phyloP scores from a whole-genome alignment of 2,888 invertebrate species.

The Nomada goodeniana region DNA sequence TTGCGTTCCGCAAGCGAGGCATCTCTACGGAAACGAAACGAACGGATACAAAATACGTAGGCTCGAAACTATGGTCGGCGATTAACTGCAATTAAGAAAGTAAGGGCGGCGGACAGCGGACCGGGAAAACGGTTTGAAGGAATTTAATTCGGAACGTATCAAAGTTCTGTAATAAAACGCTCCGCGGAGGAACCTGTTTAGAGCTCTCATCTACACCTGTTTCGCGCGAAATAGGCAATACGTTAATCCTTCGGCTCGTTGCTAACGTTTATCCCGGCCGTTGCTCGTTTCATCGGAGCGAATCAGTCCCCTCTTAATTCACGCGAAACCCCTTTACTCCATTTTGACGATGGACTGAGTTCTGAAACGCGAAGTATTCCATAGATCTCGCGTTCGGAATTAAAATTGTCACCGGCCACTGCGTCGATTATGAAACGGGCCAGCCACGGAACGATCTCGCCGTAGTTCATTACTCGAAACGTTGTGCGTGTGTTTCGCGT shows the following conservation, averaged over 20 bases:
- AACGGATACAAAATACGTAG: constrained; percentile 17
- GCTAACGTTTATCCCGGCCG: not conserved
- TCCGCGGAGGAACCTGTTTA: constrained; percentile 39
- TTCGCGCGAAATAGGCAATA: constrained; percentile 40
- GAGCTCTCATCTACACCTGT: constrained; percentile 59
- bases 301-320: not conserved
- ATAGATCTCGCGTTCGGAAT: not conserved
- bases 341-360: not conserved
- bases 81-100: constrained; percentile 67
- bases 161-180: constrained; percentile 69
- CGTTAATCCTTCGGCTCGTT: constrained; percentile 26
- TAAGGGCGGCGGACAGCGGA: constrained; percentile 44
- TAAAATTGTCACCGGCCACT: not conserved
- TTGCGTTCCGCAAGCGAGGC: not conserved
- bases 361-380: not conserved
- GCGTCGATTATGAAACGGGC: not conserved
- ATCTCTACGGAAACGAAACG: not conserved
- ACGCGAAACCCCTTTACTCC: not conserved
- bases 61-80: constrained; percentile 44
- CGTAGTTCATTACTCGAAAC: constrained; percentile 3
- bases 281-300: not conserved
- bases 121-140: constrained; percentile 45
- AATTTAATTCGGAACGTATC: constrained; percentile 70
- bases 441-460: not conserved
- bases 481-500: not conserved